Conservation (phyloP, 2,113 vertebrate genomes). For the Nannospalax galili region DNA sequence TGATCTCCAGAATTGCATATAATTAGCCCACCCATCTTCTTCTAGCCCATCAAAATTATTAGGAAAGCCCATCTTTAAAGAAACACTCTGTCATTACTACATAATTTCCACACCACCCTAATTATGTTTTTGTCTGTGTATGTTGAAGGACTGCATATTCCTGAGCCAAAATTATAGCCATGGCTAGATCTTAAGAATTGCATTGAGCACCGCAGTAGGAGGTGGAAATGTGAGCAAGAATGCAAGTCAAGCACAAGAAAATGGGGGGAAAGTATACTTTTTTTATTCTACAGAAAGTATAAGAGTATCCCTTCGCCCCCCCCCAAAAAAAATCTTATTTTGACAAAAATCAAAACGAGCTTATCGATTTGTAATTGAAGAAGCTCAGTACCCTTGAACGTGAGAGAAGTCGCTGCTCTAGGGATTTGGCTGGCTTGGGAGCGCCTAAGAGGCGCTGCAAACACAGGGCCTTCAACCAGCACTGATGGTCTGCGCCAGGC, state of each 20-base stretch:
- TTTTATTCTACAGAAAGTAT: not conserved
- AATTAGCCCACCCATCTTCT: not conserved
- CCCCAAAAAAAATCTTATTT: not conserved
- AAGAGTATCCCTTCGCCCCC: not conserved
- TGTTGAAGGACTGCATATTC: not conserved
- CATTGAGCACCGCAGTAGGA: not conserved
- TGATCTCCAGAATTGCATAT: not conserved
- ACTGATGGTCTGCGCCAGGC: not conserved
- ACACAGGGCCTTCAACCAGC: slow-evolving; percentile 40
- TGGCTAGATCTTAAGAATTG: not conserved
- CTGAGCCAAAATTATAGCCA: slow-evolving; percentile 16
- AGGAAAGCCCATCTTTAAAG: slow-evolving; percentile 12
- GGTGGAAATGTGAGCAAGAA: not conserved
- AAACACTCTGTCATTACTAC: not conserved
- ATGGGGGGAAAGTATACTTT: not conserved
- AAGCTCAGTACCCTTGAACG: slow-evolving; percentile 62
- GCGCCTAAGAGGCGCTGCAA: slow-evolving; percentile 31
- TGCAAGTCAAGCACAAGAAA: not conserved
- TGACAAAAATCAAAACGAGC: slow-evolving; percentile 63
- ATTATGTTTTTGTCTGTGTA: not conserved
- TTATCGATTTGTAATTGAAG: slow-evolving; percentile 74
- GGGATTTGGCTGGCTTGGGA: not conserved
- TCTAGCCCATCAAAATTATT: slow-evolving; percentile 3
- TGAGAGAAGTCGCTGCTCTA: slow-evolving; percentile 2
- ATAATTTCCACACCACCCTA: slow-evolving; percentile 19